These are phyloP conservation scores for Crax fasciolata DNA, from an alignment of 2,797 vertebrate genomes.

Conservation along the genomic window DNA sequence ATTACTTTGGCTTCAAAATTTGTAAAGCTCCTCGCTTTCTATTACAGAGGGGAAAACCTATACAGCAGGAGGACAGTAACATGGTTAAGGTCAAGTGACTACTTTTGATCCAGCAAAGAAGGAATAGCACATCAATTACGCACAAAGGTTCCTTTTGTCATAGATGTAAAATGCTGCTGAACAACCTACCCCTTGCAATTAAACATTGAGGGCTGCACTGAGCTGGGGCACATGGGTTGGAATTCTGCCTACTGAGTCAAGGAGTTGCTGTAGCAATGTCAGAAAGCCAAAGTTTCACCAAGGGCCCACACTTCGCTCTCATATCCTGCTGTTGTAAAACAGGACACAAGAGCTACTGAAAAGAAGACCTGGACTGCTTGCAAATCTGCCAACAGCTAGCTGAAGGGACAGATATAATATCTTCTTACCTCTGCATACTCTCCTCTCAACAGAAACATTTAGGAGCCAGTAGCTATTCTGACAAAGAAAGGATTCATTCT, in stretches of 20 bases:
- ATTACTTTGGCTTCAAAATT: conserved; percentile 6
- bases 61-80: background rate
- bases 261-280: background rate
- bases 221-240: background rate
- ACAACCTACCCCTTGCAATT: background rate
- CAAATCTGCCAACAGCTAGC: background rate
- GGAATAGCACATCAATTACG: background rate
- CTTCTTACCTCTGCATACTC: background rate
- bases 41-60: background rate
- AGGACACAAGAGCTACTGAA: background rate
- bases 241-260: background rate
- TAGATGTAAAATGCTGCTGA: background rate
- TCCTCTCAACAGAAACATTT: background rate
- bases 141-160: background rate
- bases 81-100: background rate
- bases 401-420: background rate
- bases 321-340: background rate
- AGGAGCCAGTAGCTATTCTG: background rate
- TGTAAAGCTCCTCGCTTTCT: background rate
- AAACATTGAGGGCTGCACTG: background rate
- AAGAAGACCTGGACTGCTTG: background rate
- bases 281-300: background rate
- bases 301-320: background rate
- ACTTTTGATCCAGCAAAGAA: background rate
- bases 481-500: background rate